These are phyloP conservation scores for Malacosoma neustria DNA, from an alignment of 2,888 invertebrate genomes.

Conservation along the genomic window DNA sequence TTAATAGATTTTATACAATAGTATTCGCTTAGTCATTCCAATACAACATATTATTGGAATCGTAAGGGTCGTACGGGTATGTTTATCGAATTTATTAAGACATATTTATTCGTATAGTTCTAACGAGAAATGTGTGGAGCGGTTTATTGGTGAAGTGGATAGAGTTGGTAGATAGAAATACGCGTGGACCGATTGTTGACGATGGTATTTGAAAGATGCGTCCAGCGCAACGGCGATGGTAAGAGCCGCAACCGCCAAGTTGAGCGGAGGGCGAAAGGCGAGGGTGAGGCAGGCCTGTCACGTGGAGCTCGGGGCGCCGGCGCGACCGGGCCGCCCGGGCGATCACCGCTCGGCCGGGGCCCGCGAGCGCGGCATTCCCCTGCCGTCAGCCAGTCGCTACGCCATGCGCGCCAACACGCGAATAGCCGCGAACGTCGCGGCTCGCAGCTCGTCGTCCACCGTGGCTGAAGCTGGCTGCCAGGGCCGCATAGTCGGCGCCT, in stretches of 20 bases:
- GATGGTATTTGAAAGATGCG: slow-evolving; percentile 1
- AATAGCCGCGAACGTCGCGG: slow-evolving; percentile 44
- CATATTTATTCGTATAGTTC: no score
- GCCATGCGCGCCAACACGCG: slow-evolving; percentile 52
- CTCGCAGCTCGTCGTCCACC: slow-evolving; percentile 41
- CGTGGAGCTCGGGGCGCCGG: slow-evolving; percentile 59
- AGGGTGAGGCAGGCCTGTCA: slow-evolving; percentile 45
- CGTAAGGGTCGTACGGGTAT: no score
- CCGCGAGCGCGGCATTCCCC: slow-evolving; percentile 56
- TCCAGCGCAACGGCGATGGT: slow-evolving; percentile 39
- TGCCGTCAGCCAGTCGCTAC: slow-evolving; percentile 51
- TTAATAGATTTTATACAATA: no score
- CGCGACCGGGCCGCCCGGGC: slow-evolving; percentile 64
- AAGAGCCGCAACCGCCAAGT: slow-evolving; percentile 21
- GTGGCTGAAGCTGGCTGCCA: slow-evolving; percentile 54
- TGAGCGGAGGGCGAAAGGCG: slow-evolving; percentile 19
- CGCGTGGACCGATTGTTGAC: not conserved
- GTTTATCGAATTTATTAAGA: no score
- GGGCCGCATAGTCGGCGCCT: slow-evolving; percentile 53
- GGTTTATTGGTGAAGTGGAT: no score
- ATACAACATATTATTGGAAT: no score
- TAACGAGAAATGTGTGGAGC: no score
- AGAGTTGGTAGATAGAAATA: not conserved
- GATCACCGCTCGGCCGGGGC: slow-evolving; percentile 39
- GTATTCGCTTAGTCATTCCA: no score